These are phyloP conservation scores for Charanyca ferruginea DNA, from an alignment of 2,888 invertebrate species.

Conservation along the genomic window DNA sequence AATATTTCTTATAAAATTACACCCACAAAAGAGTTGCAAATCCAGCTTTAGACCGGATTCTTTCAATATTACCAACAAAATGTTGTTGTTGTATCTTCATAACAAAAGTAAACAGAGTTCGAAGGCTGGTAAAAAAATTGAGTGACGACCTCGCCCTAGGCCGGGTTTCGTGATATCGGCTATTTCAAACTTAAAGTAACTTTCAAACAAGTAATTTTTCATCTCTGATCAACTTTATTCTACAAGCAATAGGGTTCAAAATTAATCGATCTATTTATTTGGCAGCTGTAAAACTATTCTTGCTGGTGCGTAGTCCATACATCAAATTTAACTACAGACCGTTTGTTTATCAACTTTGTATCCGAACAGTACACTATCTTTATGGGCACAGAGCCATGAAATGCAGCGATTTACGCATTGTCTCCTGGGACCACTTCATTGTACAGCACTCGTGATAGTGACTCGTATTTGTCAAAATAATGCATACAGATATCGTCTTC, in stretches of 20 bases:
- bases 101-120: constrained; percentile 67
- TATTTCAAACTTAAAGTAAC: constrained; percentile 43
- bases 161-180: constrained; percentile 58
- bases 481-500: constrained; percentile 52
- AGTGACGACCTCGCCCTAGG: constrained; percentile 71
- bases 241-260: constrained; percentile 40
- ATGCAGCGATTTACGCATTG: constrained; percentile 70
- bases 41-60: constrained; percentile 35
- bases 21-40: constrained; percentile 23
- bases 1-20: constrained; percentile 22
- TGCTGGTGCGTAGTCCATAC: constrained; percentile 64
- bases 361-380: constrained; percentile 73
- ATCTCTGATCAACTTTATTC: constrained; percentile 28
- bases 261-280: constrained; percentile 27
- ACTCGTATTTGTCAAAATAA: constrained; percentile 56
- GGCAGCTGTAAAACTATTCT: constrained; percentile 43
- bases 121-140: constrained; percentile 67
- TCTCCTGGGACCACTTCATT: constrained; percentile 70
- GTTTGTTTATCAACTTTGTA: constrained; percentile 77
- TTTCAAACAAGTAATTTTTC: constrained; percentile 13
- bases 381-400: constrained; percentile 70
- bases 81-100: constrained; percentile 68
- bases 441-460: constrained; percentile 52
- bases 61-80: constrained; percentile 60
- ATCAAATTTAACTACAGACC: constrained; percentile 75